These are phyloP conservation scores for Dendrolimus punctatus DNA, from an alignment of 1,140 invertebrate genomes.

Conservation along the genomic window DNA sequence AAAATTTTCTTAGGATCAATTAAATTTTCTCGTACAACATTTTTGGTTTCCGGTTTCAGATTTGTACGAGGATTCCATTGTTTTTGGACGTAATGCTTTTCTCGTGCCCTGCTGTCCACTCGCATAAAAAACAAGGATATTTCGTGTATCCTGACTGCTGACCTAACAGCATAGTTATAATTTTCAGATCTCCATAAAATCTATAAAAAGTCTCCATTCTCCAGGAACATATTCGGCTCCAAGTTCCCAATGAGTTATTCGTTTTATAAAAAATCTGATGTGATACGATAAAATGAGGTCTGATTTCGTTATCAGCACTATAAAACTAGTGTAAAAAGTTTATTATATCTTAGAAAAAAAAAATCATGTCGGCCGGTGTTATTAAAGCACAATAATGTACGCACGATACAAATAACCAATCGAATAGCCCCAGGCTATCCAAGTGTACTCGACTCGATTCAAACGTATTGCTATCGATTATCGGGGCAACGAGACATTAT, in stretches of 20 bases:
- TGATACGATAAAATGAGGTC: conserved; percentile 1
- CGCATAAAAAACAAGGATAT: conserved; percentile 10
- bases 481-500: too few species aligned
- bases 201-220: not conserved
- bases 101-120: conserved; percentile 6
- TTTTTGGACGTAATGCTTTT: conserved; percentile 5
- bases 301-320: conserved; percentile 1
- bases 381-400: too few species aligned
- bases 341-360: conserved; percentile 1
- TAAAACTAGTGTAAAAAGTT: not conserved
- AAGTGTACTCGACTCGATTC: too few species aligned
- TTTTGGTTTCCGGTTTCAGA: conserved; percentile 5
- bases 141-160: conserved; percentile 6
- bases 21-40: conserved; percentile 8
- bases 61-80: conserved; percentile 2
- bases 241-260: not conserved
- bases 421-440: too few species aligned
- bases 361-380: conserved; percentile 3
- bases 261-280: not conserved
- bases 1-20: not conserved
- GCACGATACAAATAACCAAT: too few species aligned
- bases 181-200: not conserved
- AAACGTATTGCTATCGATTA: too few species aligned
- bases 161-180: conserved; percentile 1
- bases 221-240: not conserved